Conservation (phyloP, 2,888 invertebrate genomes). For the Torymus texanus region DNA sequence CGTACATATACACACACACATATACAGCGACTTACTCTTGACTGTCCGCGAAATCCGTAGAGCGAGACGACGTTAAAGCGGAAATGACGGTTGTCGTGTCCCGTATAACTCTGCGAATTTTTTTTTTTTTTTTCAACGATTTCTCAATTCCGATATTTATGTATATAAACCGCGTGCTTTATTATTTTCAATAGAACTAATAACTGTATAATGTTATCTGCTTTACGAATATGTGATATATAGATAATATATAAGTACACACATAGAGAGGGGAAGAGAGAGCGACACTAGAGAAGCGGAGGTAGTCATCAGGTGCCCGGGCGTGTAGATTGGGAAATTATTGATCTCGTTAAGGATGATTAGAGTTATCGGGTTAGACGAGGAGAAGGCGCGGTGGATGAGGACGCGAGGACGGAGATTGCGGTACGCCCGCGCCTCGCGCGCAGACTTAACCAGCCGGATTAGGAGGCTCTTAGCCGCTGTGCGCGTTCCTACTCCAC, state of each 20-base stretch:
- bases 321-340: conserved; percentile 62
- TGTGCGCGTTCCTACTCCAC: not conserved
- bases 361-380: conserved; percentile 67
- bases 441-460: conserved; percentile 29
- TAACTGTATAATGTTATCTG: too few relatives aligned
- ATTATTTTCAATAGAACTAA: not conserved
- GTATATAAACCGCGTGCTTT: not conserved
- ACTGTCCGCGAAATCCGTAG: too few relatives aligned
- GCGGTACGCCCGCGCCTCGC: conserved; percentile 14
- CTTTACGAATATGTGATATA: too few relatives aligned
- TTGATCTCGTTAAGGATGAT: conserved; percentile 68
- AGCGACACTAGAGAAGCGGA: not conserved
- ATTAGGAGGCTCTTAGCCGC: conserved; percentile 39
- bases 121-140: too few relatives aligned
- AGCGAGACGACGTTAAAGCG: too few relatives aligned
- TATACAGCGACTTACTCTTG: too few relatives aligned
- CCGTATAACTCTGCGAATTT: too few relatives aligned
- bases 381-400: not conserved
- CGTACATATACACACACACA: too few relatives aligned
- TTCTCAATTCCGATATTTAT: not conserved
- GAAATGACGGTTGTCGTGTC: too few relatives aligned
- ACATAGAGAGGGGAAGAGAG: conserved; percentile 5
- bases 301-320: not conserved
- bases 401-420: conserved; percentile 31
- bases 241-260: too few relatives aligned